Evolutionary conservation across 2,888 invertebrate species (phyloP).

Genomic region (Eupithecia centaureata): DNA sequence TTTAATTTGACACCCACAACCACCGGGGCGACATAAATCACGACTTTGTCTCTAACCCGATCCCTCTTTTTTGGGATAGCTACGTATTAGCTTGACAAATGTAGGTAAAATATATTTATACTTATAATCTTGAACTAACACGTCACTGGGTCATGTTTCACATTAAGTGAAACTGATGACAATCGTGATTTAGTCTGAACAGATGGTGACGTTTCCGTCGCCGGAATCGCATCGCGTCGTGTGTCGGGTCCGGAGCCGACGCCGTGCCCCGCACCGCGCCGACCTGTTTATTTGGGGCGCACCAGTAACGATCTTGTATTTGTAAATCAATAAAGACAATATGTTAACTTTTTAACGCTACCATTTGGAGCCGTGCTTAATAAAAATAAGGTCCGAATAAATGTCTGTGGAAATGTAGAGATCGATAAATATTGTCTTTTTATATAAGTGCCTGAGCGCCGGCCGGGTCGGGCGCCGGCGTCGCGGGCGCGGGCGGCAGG

Average conservation of each 20-base stretch:
- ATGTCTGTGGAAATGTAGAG: neutral
- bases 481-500: no score
- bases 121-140: no score
- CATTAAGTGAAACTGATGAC: neutral
- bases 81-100: neutral
- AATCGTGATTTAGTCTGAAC: neutral
- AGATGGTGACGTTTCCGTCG: neutral
- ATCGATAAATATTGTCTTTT: conserved; percentile 17
- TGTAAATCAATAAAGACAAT: neutral
- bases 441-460: neutral
- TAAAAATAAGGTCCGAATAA: neutral
- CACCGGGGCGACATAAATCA: conserved; percentile 3
- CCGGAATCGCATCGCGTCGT: neutral
- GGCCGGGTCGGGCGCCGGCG: neutral
- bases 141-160: neutral
- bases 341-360: neutral
- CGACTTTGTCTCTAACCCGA: conserved; percentile 15
- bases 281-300: neutral
- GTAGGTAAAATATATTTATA: neutral
- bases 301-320: conserved; percentile 3
- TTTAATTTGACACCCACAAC: neutral
- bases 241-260: neutral
- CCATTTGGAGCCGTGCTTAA: neutral
- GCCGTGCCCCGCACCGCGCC: neutral
- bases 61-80: neutral